Evolutionary conservation across 1,140 invertebrate species (phyloP), one percentile per base, ranked within the genome.

Genomic region (Homarus americanus): DNA sequence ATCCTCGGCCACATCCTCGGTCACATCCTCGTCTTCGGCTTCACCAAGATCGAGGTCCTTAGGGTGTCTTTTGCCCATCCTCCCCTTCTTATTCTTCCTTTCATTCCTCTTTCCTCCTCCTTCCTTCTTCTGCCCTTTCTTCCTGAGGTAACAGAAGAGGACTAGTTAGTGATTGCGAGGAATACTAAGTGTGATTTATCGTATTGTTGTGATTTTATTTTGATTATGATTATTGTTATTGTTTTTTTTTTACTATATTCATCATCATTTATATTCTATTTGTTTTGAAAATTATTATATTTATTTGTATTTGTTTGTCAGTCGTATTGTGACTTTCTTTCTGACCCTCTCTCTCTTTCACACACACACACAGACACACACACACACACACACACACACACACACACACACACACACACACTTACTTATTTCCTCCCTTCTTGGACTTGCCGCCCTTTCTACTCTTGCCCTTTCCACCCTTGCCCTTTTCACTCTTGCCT

Each of bases 1-100:
- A 28, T 73, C 87, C 40, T 82, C 79, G 24, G n/a, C 20, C 7
- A 38, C 79, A 0, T 38, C 44, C 28, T 89, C 53, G 38, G 24
- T 34, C 12, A 24, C n/a, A 5, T 15, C 36, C 38, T 69, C 78
- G n/a, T 4, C 20, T 0, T 2, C 28, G 15, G 28, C 87, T 63
- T 76, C 87, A 10, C 78, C 80, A 24, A 90, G 36, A n/a, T 76
- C n/a, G 7, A 90, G 80, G 69, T 90, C 72, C 80, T 84, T 90
- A 17, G 87, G 87, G 72, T 90, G 87, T 28, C 34, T 79, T 36
- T 10, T 41, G 9, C 53, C 32, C 72, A 79, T 78, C 73, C 63
- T 84, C 0, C 38, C 44, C 38, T 58, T 75, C 38, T 53, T 36
- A 36, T 28, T 34, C 53, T 73, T 44, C 44, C 75, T 44, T 79